Evolutionary conservation across 2,113 vertebrate species (phyloP), one percentile per base, ranked within the genome.

Genomic region (Parus major): DNA sequence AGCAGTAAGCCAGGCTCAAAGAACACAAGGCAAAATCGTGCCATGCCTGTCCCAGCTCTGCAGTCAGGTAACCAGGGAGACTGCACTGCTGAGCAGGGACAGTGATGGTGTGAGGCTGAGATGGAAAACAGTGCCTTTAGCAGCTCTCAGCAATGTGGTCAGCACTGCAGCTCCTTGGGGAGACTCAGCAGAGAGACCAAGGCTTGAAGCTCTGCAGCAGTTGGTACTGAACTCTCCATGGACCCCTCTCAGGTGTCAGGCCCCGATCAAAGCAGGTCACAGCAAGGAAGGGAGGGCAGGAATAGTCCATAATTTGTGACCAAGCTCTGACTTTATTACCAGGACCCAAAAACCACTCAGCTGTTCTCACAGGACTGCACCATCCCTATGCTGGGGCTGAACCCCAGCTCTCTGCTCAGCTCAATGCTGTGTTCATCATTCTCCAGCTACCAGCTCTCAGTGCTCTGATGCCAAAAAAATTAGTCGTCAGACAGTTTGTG

Each of bases 201-300:
- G 63, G 46, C 63, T 60, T 7, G 36, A 19, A 77, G 36, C 22
- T 44, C 46, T 33, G 46, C 1, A 1, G 33, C 53, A n/a, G 14
- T 27, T 0, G 0, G 36, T 12, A 33, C 63, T 77, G 55, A 53
- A 9, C 46, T 60, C 53, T 50, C 46, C 63, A 33, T 3, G 46
- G 53, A 27, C 7, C 12, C 31, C 36, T 33, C 46, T 36, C 63
- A 31, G 46, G 17, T 27, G 53, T 15, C 63, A 77, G 27, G 33
- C 53, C 31, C 53, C 33, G 25, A 36, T 3, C 53, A 60, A 50
- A 60, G 35, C 57, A 33, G 27, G 9, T 53, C 57, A 63, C 33
- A 44, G 57, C 63, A 52, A 60, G 14, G 27, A 36, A 60, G 39
- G 27, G 53, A 60, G 33, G 22, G 19, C 46, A 68, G 27, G 33